Evolutionary conservation across 2,113 vertebrate species (phyloP).

Genomic region (Crocuta crocuta): DNA sequence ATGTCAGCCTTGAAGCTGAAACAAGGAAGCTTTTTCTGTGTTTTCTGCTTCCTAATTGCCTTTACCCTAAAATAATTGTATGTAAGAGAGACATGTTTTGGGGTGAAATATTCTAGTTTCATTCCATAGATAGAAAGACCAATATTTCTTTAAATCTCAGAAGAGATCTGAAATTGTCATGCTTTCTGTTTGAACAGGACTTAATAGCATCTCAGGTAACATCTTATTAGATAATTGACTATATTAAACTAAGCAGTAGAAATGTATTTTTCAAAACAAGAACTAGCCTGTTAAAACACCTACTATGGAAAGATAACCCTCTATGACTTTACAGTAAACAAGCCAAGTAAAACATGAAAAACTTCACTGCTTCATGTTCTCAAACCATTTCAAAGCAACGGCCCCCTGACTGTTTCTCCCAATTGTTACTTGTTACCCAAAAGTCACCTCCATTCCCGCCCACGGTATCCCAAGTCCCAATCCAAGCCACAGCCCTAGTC

Average conservation of each 20-base stretch:
- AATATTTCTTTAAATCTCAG: neutral
- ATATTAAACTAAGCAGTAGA: neutral
- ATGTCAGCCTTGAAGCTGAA: neutral
- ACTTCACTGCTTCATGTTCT: neutral
- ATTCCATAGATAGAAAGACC: neutral
- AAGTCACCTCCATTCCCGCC: neutral
- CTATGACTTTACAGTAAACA: neutral
- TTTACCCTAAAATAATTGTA: neutral
- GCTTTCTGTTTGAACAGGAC: neutral
- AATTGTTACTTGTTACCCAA: neutral
- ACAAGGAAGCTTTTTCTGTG: neutral
- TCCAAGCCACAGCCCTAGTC: neutral
- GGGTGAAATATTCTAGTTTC: neutral
- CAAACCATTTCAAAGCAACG: neutral
- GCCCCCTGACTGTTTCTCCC: neutral
- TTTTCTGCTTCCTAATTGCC: neutral
- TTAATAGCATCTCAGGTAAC: neutral
- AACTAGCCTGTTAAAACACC: neutral
- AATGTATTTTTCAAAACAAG: neutral
- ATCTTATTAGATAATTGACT: neutral
- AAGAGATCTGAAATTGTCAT: neutral
- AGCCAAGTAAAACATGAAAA: neutral
- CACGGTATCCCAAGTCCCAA: neutral
- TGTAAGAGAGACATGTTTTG: neutral
- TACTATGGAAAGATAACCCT: neutral